Base-by-base conservation (phyloP, 2,888 invertebrate species). In the Sarcophaga carnaria region DNA sequence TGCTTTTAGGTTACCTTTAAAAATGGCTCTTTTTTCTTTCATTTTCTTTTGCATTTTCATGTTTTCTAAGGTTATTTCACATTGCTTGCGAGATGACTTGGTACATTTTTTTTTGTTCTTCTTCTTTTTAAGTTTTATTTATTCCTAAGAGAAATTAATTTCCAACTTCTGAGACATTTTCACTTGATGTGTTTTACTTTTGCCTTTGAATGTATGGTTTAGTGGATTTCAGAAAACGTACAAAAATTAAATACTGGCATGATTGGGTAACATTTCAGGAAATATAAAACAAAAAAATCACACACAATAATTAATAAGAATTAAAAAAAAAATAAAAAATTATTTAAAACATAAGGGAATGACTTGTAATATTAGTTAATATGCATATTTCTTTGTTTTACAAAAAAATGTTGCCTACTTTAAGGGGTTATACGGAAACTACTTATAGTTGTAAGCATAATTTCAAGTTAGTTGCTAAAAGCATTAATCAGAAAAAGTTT, bases 101-200 rank as follows among this genome's bases (percentile, higher is more conserved):
- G 20, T 82, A 62, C 62, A 59, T 54, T 49, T 49, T 74, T 64
- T 47, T 62, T 74, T 79, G 67, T 17, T 45, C 70, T 80, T 80
- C 71, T 83, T 27, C 6, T 60, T 45, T 8, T 59, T 71, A 22
- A 27, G 45, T 74, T 47, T 60, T 69, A n/a, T 37, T 77, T 60
- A 90, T 89, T 91, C 92, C 91, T 90, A 87, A 85, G 92, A 91
- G 92, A 92, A 92, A 92, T 92, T 92, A 92, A 92, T 92, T 91
- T 92, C 89, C 90, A 91, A 91, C 90, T 92, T 92, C 91, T 89
- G 90, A 90, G 91, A 91, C 92, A 92, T 92, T 92, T 90, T 90
- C 85, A 87, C 86, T 88, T 89, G 88, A 85, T 88, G 85, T 88
- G 76, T 88, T 86, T 81, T 84, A 75, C 78, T 71, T 62, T 49